These are phyloP conservation scores for Neolamprologus multifasciatus DNA, from an alignment of 2,797 vertebrate genomes.

Conservation along the genomic window DNA sequence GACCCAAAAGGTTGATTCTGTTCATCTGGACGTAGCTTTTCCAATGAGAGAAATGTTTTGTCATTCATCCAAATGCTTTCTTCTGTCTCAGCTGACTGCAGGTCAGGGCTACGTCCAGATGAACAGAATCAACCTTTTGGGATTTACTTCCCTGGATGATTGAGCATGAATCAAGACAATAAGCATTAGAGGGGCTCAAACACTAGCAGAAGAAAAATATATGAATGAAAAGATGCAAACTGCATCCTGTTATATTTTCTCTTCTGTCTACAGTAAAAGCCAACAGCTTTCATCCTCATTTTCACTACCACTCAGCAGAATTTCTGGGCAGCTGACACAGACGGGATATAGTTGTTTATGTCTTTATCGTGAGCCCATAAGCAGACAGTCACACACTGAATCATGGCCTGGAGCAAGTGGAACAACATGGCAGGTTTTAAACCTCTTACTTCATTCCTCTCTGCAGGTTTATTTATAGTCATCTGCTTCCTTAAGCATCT, in stretches of 20 bases:
- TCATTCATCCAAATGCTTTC: neutral
- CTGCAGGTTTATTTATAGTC: constrained; percentile 47
- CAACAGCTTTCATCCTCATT: neutral
- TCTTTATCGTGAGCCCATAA: constrained; percentile 29
- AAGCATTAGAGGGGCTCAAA: neutral
- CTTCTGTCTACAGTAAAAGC: neutral
- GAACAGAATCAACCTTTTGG: neutral
- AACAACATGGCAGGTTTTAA: constrained; percentile 34
- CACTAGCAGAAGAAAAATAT: neutral
- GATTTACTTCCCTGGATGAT: neutral
- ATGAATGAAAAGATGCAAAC: neutral
- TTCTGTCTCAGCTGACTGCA: too few relatives aligned
- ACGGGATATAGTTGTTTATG: neutral
- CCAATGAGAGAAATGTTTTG: neutral
- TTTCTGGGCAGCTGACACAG: neutral
- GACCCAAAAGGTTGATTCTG: neutral
- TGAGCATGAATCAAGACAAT: neutral
- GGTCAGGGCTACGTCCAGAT: neutral
- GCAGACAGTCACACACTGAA: constrained; percentile 32
- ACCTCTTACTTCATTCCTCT: constrained; percentile 41
- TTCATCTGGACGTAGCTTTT: neutral
- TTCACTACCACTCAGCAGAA: neutral
- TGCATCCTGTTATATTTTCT: neutral
- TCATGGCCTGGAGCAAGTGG: constrained; percentile 4
- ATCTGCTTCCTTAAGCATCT: neutral